These are phyloP conservation scores for Hippopotamyrus pictus DNA, from an alignment of 2,797 vertebrate species.

Conservation along the genomic window DNA sequence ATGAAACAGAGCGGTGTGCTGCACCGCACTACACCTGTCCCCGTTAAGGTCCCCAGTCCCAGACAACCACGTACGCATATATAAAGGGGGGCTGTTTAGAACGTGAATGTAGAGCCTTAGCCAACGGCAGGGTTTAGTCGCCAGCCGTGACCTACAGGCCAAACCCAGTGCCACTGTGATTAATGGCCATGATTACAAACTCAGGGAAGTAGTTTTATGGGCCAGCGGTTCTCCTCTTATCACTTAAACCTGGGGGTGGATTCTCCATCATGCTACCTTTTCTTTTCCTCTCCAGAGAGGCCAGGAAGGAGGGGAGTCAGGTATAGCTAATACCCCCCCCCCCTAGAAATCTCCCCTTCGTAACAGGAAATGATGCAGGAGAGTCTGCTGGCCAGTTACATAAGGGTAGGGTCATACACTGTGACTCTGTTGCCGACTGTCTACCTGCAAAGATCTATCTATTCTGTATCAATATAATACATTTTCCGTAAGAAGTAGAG, in stretches of 20 bases:
- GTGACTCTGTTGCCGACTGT: background rate
- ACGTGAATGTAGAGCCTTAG: background rate
- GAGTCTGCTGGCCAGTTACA: background rate
- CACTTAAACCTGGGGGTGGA: slow-evolving; percentile 65
- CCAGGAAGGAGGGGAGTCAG: slow-evolving; percentile 27
- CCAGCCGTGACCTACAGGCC: slow-evolving; percentile 49
- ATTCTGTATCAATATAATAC: background rate
- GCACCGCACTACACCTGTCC: background rate
- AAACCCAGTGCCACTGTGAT: slow-evolving; percentile 54
- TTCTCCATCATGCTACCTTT: slow-evolving; percentile 48
- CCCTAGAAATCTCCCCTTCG: background rate
- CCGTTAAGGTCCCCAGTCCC: background rate
- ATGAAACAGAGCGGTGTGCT: background rate
- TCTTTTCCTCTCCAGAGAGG: slow-evolving; percentile 36
- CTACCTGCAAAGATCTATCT: background rate
- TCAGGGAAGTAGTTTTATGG: slow-evolving; percentile 73
- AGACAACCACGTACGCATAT: background rate
- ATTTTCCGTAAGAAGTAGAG: background rate
- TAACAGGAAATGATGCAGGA: background rate
- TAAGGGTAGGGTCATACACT: background rate
- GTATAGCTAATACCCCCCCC: background rate
- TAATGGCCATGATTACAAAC: slow-evolving; percentile 78
- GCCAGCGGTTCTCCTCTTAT: slow-evolving; percentile 68
- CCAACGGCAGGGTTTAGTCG: slow-evolving; percentile 41
- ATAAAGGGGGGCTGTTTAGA: background rate